Percentiles rank a stretch among this genome's conserved stretches.
phyloP scores from a whole-genome alignment of 2,888 invertebrate species.

The Ametastegia equiseti region DNA sequence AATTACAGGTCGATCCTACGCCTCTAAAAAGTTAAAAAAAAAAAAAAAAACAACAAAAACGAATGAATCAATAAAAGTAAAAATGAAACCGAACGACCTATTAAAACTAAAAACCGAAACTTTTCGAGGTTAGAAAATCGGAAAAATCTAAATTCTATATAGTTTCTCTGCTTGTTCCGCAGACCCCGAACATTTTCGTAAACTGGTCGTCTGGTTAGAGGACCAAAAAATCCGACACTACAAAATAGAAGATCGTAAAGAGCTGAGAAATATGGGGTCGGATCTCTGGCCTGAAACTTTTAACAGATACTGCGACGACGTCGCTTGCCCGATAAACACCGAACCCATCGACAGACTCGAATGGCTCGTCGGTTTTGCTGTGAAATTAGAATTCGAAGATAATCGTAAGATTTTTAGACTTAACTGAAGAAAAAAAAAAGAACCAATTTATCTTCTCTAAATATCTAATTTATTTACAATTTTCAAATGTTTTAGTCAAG shows the following conservation, averaged over 20 bases:
- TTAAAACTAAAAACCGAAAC: no score
- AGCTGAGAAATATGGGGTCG: slow-evolving; percentile 83
- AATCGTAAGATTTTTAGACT: slow-evolving; percentile 79
- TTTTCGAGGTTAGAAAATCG: no score
- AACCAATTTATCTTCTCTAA: no score
- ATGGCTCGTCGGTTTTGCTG: slow-evolving; percentile 91
- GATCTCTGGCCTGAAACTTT: slow-evolving; percentile 85
- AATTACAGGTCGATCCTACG: no score
- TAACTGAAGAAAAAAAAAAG: not conserved
- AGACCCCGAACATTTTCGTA: slow-evolving; percentile 90
- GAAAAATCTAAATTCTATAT: no score
- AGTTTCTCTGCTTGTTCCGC: no score
- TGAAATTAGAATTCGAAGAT: slow-evolving; percentile 90
- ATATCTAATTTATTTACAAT: no score
- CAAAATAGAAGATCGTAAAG: slow-evolving; percentile 88
- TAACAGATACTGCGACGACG: slow-evolving; percentile 84
- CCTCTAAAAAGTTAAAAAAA: not conserved
- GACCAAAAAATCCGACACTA: slow-evolving; percentile 95
- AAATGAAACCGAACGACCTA: no score
- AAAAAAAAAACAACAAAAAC: slow-evolving; percentile 18
- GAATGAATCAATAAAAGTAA: not conserved
- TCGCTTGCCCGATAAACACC: slow-evolving; percentile 85
- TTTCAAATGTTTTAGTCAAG: slow-evolving; percentile 78
- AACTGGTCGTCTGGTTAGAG: slow-evolving; percentile 93
- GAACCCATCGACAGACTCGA: slow-evolving; percentile 85